Conservation (phyloP, 2,888 invertebrate species). For the Heliconius aoede region DNA sequence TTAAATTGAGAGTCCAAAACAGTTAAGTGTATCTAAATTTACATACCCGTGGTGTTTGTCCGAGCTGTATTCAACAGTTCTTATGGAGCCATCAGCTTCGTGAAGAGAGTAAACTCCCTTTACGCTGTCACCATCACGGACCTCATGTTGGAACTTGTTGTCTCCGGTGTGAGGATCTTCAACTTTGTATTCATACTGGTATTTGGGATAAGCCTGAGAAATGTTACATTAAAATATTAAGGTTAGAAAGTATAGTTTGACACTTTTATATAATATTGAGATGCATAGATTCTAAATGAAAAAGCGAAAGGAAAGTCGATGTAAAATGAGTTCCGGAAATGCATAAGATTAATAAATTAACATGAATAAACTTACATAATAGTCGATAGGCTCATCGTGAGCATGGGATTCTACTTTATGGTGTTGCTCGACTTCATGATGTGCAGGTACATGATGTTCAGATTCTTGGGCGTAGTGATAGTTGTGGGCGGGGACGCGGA, state of each 20-base stretch:
- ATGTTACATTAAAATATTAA: not conserved
- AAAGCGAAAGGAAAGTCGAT: constrained; percentile 70
- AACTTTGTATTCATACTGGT: constrained; percentile 85
- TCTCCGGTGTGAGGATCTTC: constrained; percentile 85
- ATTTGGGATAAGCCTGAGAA: constrained; percentile 81
- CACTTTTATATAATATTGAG: not conserved
- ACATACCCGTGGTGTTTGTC: constrained; percentile 82
- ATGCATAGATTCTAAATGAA: constrained; percentile 48
- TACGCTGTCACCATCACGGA: constrained; percentile 85
- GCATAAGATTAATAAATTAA: constrained; percentile 51
- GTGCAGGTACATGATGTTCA: constrained; percentile 52
- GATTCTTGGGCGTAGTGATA: constrained; percentile 51
- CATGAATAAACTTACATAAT: constrained; percentile 70
- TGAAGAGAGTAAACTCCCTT: constrained; percentile 85
- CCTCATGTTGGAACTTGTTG: constrained; percentile 84
- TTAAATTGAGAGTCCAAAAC: not conserved
- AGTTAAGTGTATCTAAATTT: not conserved
- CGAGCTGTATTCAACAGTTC: constrained; percentile 85
- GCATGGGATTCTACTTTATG: constrained; percentile 59
- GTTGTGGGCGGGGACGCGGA: constrained; percentile 50
- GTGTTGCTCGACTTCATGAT: constrained; percentile 56
- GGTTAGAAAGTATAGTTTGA: not conserved
- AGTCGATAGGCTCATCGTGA: constrained; percentile 74
- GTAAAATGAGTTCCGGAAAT: constrained; percentile 61
- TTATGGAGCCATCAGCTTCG: constrained; percentile 84